Base-by-base conservation (phyloP, 2,888 invertebrate species). In the Drosophila nigritarsus region DNA sequence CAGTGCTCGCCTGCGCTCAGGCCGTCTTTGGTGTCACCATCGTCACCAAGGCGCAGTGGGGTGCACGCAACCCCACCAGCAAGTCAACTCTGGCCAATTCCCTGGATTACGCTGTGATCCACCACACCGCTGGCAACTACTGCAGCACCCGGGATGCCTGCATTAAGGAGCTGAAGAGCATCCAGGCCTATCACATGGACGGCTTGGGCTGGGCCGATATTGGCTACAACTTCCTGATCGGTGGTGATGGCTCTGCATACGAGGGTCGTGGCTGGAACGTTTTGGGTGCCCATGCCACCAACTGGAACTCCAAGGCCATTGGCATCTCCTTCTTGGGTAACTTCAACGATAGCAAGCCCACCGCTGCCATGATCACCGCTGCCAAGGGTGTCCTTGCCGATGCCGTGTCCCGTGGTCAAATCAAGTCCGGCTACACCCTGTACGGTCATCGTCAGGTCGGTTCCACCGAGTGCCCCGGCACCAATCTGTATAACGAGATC, bases 271-370 rank as follows among this genome's bases (percentile, higher is more conserved):
- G 90, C 63, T 87, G 85, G 71, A 82, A 81, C 24, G 74, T 78
- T n/a, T n/a, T 85, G 49, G 91, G 91, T 64, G 89, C 88, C 18
- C 90, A 91, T 79, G 89, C 91, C 11, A 65, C 69, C 64, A 80
- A 78, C 75, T 91, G 87, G 83, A 91, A 91, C 68, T 67, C 73
- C 61, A 84, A 88, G 69, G 81, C 88, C 8, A 67, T 91, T 67
- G 92, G 91, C 63, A 88, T 91, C 67, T 81, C 87, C 68, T 89
- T 92, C 74, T 82, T 91, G 63, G 91, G 91, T 56, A 85, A 90
- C 75, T 89, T 59, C 71, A 88, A 76, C 76, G n/a, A 64, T 49
- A 64, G 5, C 77, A 74, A 54, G 13, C 49, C 82, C 34, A 78
- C 68, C 7, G 70, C 86, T 2, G 75, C 77, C 24, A 89, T 89